Percentiles rank a stretch among this genome's conserved stretches.
These are phyloP conservation scores for Beroe forskalii DNA, from an alignment of 37 sponge, comb jelly and placozoan species.

Conservation along the genomic window DNA sequence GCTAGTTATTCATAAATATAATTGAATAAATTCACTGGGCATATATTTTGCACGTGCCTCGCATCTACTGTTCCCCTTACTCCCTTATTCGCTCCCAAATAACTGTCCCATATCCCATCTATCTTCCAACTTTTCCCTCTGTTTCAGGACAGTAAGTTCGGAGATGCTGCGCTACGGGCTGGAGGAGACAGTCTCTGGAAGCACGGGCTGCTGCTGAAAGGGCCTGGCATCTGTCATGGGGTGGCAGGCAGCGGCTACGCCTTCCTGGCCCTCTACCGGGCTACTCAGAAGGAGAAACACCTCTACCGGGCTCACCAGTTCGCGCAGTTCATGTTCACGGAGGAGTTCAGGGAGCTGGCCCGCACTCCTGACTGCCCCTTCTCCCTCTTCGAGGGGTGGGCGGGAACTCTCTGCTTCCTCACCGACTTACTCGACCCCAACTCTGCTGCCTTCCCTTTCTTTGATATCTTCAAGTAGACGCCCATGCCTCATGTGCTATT, in stretches of 20 bases:
- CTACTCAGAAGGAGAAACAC: conserved; percentile 72
- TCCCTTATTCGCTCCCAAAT: no score
- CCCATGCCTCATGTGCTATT: not conserved
- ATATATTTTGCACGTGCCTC: no score
- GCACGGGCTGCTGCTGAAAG: conserved; percentile 85
- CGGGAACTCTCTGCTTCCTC: conserved; percentile 73
- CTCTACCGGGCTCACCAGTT: conserved; percentile 77
- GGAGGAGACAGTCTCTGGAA: conserved; percentile 86
- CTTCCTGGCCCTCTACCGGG: conserved; percentile 78
- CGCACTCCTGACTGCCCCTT: conserved; percentile 78
- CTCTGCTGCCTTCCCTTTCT: conserved; percentile 72
- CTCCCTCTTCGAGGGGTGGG: conserved; percentile 91
- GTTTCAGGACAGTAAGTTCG: conserved; percentile 71
- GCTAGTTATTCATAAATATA: no score
- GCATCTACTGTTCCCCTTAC: no score
- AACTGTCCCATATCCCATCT: no score
- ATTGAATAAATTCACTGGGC: no score
- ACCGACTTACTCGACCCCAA: conserved; percentile 72
- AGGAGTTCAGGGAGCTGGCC: conserved; percentile 41
- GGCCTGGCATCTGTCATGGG: conserved; percentile 93
- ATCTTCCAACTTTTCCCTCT: no score
- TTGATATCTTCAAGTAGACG: conserved; percentile 62
- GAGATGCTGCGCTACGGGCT: conserved; percentile 67
- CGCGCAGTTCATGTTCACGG: conserved; percentile 40
- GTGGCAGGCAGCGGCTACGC: conserved; percentile 92